Base-by-base conservation (phyloP, 1,140 invertebrate species). In the Neocloeon triangulifer region DNA sequence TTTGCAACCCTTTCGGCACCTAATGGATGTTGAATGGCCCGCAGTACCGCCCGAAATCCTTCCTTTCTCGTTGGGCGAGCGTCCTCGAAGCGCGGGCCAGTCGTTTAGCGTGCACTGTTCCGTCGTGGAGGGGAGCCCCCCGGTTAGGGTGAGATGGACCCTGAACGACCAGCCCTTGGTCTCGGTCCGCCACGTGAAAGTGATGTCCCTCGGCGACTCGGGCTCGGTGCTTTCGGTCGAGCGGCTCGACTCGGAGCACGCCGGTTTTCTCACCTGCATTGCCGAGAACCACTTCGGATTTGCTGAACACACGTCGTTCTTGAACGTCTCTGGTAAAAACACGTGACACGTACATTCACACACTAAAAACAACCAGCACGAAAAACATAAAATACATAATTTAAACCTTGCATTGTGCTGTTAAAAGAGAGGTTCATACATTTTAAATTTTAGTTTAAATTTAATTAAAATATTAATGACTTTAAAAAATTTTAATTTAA, bases 261-360 rank as follows among this genome's bases (percentile, higher is more conserved):
- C 51, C 25, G 44, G 42, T 2, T 56, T 57, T 38, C 62, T 61
- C 39, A 61, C 59, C 1, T 63, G 60, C 40, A 46, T 48, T 8
- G 59, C 52, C 4, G 46, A 39, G 30, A 61, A 61, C 41, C 37
- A 32, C 2, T 35, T 36, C 15, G 38, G 33, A 8, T 25, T 17
- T 12, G 32, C 19, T 15, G 21, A 15, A 17, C 34, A 21, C 17
- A 30, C 27, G 10, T 25, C 28, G 12, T 33, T 16, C n/a, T 18
- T 37, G 13, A 21, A 20, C n/a, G 36, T 37, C 13, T 33, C 31
- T 37, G 36, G 36, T 36, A 32, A 25, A 41, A n/a, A n/a, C n/a
- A n/a, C n/a, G n/a, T n/a, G n/a, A n/a, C n/a, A n/a, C n/a, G n/a
- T n/a, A n/a, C n/a, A n/a, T n/a, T n/a, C n/a, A n/a, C n/a, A n/a